Base-by-base conservation (phyloP, 2,888 invertebrate species). In the Anthophora plumipes region DNA sequence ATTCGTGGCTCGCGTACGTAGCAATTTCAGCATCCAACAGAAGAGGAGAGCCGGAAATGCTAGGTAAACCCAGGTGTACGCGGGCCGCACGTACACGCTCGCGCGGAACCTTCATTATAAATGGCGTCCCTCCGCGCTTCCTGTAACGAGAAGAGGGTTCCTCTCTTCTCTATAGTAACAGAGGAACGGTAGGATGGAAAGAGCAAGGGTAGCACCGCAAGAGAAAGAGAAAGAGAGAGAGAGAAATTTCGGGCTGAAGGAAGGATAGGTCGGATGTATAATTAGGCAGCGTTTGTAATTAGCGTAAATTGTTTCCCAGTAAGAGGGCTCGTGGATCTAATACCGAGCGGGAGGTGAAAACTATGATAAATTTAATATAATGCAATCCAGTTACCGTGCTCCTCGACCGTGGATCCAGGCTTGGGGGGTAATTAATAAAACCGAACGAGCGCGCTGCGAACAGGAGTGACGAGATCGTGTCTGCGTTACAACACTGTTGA, bases 261-360 rank as follows among this genome's bases (percentile, higher is more conserved):
- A 86, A 82, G 86, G 85, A 79, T 85, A 85, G 85, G 84, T 85
- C 86, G 86, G 87, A 88, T 80, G 90, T 91, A 91, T 91, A 92
- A 92, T 92, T 92, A 92, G 91, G 90, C 90, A 85, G 90, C 88
- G 89, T 88, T 91, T 88, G 91, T 91, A 92, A 92, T 92, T 92
- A 92, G 91, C 92, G 91, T 90, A 91, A 92, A 92, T 92, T 92
- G 91, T 92, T 92, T 92, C 91, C 90, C 89, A 82, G 88, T 85
- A 87, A 85, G 85, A 87, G 82, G 85, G 76, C 78, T 73, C 73
- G 84, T 85, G 87, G 82, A 85, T 85, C 87, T 79, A 85, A 85
- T 76, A 75, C 85, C 85, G 79, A 55, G 76, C 77, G 78, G 78
- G 74, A 78, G 87, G 87, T 80, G 88, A 88, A 86, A 88, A 86